Evolutionary conservation across 2,797 vertebrate genomes (phyloP), one percentile per base, ranked within the genome.

Genomic region (Argya squamiceps): DNA sequence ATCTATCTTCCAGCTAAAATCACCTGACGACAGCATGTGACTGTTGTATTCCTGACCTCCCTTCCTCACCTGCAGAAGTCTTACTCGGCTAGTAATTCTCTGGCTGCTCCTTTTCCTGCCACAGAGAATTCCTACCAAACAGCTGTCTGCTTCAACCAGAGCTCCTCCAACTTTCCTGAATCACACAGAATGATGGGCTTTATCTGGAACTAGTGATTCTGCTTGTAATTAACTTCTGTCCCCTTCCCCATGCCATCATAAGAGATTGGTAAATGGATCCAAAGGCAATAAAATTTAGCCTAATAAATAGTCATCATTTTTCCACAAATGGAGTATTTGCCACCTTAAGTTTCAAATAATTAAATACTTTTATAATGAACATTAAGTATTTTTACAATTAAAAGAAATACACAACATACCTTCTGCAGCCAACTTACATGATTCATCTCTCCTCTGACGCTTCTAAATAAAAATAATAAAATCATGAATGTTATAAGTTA

Each of bases 361-460:
- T 67, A 47, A 55, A 14, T 58, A 21, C 15, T 60, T 81, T 85
- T 78, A 65, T 34, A 69, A 46, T 47, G 20, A 67, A 21, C 73
- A 64, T 63, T 46, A 77, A 67, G 52, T 77, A 37, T 12, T 85
- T 78, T 53, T 77, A 64, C 36, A 58, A n/a, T 50, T 62, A 81
- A 59, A 14, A 87, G 41, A 91, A 86, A 64, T 23, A 82, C 3
- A 15, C 41, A 41, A 73, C 93, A 97, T 98, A 99, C 99, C 98
- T 97, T 98, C 97, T 92, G 98, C 95, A 91, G 98, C 95, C 71
- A 98, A 96, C 64, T 98, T 98, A 96, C 96, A 98, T 15, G 98
- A 98, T 67, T 99, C 98, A 75, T 97, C 96, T 97, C 98, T 98
- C 96, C 98, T 99, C 92, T 98, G 99, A 84, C 98, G 98, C 93